Percentiles rank a stretch among this genome's conserved stretches.
Evolutionary conservation across 1,140 invertebrate genomes (phyloP).

Genomic region (Drosophila busckii): DNA sequence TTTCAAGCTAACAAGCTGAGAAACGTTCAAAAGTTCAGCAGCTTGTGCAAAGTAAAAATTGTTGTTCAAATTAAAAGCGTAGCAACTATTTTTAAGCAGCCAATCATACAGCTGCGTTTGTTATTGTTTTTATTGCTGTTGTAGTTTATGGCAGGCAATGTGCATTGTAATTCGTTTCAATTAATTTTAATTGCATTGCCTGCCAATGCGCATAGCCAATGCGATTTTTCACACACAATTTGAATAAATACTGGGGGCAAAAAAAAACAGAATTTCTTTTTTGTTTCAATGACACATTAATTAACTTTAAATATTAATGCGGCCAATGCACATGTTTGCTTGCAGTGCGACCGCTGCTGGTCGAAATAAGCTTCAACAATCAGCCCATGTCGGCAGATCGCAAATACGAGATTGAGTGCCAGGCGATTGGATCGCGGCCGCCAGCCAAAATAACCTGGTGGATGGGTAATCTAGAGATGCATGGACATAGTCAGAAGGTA

Average conservation of each 20-base stretch:
- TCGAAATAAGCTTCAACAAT: slow-evolving; percentile 87
- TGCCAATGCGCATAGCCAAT: slow-evolving; percentile 61
- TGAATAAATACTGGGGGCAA: slow-evolving; percentile 66
- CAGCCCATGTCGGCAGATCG: slow-evolving; percentile 90
- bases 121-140: slow-evolving; percentile 12
- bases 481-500: slow-evolving; percentile 76
- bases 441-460: slow-evolving; percentile 90
- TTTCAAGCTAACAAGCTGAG: no score
- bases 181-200: slow-evolving; percentile 75
- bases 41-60: no score
- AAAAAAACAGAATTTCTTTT: slow-evolving; percentile 11
- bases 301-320: slow-evolving; percentile 68
- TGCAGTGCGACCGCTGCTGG: slow-evolving; percentile 87
- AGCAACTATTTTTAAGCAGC: no score
- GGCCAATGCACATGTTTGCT: slow-evolving; percentile 50
- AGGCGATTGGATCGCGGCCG: slow-evolving; percentile 88
- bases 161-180: slow-evolving; percentile 63
- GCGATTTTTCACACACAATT: slow-evolving; percentile 76
- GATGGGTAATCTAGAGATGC: slow-evolving; percentile 85
- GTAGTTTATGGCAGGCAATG: slow-evolving; percentile 3
- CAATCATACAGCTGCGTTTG: background rate
- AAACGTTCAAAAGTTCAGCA: no score
- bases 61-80: no score
- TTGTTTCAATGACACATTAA: slow-evolving; percentile 69
- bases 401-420: slow-evolving; percentile 87